phyloP scores from a whole-genome alignment of 2,888 invertebrate species.

The Andrena chrysosceles region DNA sequence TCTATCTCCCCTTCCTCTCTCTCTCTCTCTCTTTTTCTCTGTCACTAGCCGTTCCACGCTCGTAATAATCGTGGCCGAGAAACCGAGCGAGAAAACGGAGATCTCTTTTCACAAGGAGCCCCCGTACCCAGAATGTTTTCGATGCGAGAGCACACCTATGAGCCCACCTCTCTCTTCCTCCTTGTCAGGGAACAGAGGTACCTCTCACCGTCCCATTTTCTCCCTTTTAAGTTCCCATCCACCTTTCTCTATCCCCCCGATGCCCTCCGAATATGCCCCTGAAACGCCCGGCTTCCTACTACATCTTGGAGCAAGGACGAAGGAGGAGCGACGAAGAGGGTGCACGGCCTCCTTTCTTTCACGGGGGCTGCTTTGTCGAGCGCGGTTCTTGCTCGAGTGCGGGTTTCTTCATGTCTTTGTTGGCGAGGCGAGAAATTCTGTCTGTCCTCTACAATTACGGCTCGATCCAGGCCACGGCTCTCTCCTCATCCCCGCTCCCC shows the following conservation, averaged over 20 bases:
- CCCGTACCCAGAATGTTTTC: conserved; percentile 57
- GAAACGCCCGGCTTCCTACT: conserved; percentile 28
- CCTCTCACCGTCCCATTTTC: conserved; percentile 1
- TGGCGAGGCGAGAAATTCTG: conserved; percentile 84
- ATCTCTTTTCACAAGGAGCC: conserved; percentile 59
- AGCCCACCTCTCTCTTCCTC: conserved; percentile 28
- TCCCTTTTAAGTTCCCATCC: conserved; percentile 21
- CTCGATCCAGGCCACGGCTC: conserved; percentile 59
- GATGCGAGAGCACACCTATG: conserved; percentile 64
- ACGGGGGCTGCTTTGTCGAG: conserved; percentile 78
- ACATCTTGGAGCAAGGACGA: conserved; percentile 32
- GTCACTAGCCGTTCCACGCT: conserved; percentile 19
- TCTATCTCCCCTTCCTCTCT: conserved; percentile 23
- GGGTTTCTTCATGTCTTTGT: conserved; percentile 83
- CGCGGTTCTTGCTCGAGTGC: conserved; percentile 74
- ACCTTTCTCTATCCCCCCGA: not conserved
- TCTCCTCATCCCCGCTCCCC: conserved; percentile 30
- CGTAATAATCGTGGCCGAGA: conserved; percentile 41
- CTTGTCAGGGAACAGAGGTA: not conserved
- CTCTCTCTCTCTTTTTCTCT: conserved; percentile 17
- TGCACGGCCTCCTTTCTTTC: conserved; percentile 73
- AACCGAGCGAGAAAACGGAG: conserved; percentile 50
- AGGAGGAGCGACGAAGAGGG: conserved; percentile 46
- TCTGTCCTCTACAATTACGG: conserved; percentile 82
- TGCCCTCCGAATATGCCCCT: not conserved